Base-by-base conservation (phyloP, 2,888 invertebrate genomes). In the Acleris literana region DNA sequence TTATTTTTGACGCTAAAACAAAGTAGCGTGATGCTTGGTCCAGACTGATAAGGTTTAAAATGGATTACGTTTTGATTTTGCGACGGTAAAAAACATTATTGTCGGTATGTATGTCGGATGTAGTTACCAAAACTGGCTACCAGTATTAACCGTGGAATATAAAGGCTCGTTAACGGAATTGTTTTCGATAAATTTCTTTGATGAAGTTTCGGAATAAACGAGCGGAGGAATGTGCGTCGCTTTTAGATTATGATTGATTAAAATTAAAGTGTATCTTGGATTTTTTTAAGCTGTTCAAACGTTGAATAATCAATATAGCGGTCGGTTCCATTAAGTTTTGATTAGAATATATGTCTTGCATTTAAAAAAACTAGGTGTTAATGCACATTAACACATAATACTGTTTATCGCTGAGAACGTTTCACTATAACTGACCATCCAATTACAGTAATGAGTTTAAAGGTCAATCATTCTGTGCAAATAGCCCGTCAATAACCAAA, bases 151-250 rank as follows among this genome's bases (percentile, higher is more conserved):
- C 68, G 73, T 72, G 68, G 71, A 76, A 75, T 80, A 84, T 81
- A 79, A 81, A 81, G 76, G 77, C 80, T 85, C 81, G 85, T 85
- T 87, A 85, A 76, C 77, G 71, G 81, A 86, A 86, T 86, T 81
- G 83, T 85, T 86, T 82, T 82, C 79, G 72, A 78, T 82, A 80
- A 83, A 79, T 73, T 78, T 74, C 71, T 66, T 70, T 68, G 74
- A 77, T 74, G 75, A 77, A 76, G 75, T 76, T 79, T 78, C 72
- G 71, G 76, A 77, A 76, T 77, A 78, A 74, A 71, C 69, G 72
- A 69, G 68, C 72, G 72, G 54, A 71, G 73, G 76, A 79, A 77
- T 76, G 73, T 59, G 70, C 70, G 71, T 69, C 71, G 58, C n/a
- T 74, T 68, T 74, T 71, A 68, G 64, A 64, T 70, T 63, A 67